Evolutionary conservation across 2,888 invertebrate genomes (phyloP).

Genomic region (Saturnia pavonia): DNA sequence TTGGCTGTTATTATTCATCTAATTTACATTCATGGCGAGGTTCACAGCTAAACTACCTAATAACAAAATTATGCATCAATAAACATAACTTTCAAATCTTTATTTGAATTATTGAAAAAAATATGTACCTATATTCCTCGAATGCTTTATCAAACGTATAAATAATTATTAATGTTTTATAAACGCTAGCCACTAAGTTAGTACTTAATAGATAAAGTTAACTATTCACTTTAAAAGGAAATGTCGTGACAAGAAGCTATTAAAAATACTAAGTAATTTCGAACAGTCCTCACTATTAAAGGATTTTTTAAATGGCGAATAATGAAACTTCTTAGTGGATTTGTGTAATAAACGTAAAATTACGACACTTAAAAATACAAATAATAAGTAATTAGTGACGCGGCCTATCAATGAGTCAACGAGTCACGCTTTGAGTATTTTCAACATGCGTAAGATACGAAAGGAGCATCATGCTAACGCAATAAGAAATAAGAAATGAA

Average conservation of each 20-base stretch:
- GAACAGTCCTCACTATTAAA: not conserved
- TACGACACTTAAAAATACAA: conserved; percentile 31
- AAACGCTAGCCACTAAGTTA: not conserved
- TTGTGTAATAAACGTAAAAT: not conserved
- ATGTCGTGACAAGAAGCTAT: not conserved
- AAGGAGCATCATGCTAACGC: conserved; percentile 37
- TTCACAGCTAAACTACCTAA: conserved; percentile 44
- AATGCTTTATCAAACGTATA: conserved; percentile 4
- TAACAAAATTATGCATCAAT: conserved; percentile 32
- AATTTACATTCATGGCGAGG: conserved; percentile 58
- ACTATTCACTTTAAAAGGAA: not conserved
- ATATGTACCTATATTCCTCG: not conserved
- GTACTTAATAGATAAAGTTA: not conserved
- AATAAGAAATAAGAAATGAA: conserved; percentile 56
- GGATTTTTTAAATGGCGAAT: not conserved
- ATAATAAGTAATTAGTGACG: conserved; percentile 57
- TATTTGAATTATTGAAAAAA: conserved; percentile 22
- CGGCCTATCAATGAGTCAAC: conserved; percentile 45
- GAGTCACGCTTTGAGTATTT: conserved; percentile 49
- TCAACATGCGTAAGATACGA: conserved; percentile 51
- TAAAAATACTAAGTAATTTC: not conserved
- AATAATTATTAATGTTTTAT: not conserved
- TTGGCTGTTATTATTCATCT: conserved; percentile 36
- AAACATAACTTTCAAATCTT: conserved; percentile 10
- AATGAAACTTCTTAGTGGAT: not conserved